Base-by-base conservation (phyloP, 2,888 invertebrate genomes). In the Neelides folsomi region DNA sequence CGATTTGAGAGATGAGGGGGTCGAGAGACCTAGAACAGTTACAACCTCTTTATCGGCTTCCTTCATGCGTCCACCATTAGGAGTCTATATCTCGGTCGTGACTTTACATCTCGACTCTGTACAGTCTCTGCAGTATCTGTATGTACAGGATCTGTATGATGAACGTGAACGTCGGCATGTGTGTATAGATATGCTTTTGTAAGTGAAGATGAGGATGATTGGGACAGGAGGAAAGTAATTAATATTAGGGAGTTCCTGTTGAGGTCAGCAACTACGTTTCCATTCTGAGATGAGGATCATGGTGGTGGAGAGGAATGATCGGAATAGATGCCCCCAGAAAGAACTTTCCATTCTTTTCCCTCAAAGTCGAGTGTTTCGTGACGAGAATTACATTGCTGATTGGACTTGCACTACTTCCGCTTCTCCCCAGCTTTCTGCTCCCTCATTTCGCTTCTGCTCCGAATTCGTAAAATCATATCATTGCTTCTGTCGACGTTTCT, bases 221-320 rank as follows among this genome's bases (percentile, higher is more conserved):
- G 35, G 43, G 52, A 52, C 52, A 52, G 47, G 44, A 39, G 15
- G 35, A 41, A 37, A 42, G 47, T 52, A 38, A 52, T 52, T 43
- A 52, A 42, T 48, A 52, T 47, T 38, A 39, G 39, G 52, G 47
- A 46, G 39, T 45, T 46, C 46, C 41, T 52, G 54, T 43, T 51
- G 46, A 51, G 51, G 51, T 51, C 48, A 48, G 51, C 51, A 51
- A 54, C 18, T 34, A 10, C 13, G 18, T 27, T 44, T 27, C 27
- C 27, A 27, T 27, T 27, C 27, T 27, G 7, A 27, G 27, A n/a
- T 6, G 44, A 42, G 8, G 7, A 42, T 16, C 16, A 42, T 42
- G 16, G 19, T 15, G 42, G 42, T 42, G 15, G 42, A 42, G 18
- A 42, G 16, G 13, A 42, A 42, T 42, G 18, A 12, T 15, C 13